These are phyloP conservation scores for Ptycholaimellus sp. DNA, from an alignment of 2,888 invertebrate species.

Conservation along the genomic window DNA sequence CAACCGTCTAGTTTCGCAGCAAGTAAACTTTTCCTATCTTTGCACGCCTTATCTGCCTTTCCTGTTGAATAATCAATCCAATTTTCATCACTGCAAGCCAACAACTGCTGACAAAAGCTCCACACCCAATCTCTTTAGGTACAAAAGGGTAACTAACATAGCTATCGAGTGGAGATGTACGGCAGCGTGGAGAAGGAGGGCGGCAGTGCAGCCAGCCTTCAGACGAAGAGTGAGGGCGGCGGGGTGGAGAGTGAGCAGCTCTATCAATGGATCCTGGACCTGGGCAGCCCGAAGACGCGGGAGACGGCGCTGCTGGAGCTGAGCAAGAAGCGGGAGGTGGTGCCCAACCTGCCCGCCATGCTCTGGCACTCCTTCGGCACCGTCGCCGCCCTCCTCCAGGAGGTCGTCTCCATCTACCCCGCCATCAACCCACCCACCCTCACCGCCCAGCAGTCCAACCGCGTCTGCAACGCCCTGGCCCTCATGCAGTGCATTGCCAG, in stretches of 20 bases:
- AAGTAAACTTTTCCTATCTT: no score
- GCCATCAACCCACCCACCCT: slow-evolving; percentile 90
- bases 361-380: slow-evolving; percentile 97
- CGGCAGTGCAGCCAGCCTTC: no score
- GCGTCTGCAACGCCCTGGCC: slow-evolving; percentile 93
- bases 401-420: slow-evolving; percentile 89
- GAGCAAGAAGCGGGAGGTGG: slow-evolving; percentile 62
- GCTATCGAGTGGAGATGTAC: no score
- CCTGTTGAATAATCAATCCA: no score
- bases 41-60: no score
- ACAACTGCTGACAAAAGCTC: no score
- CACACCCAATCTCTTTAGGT: no score
- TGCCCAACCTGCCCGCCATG: slow-evolving; percentile 89
- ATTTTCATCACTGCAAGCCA: no score
- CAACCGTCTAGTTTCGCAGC: no score
- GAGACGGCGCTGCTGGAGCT: slow-evolving; percentile 88
- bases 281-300: slow-evolving; percentile 72
- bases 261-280: slow-evolving; percentile 67
- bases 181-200: no score
- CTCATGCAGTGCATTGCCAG: slow-evolving; percentile 94
- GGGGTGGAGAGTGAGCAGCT: slow-evolving; percentile 77
- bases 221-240: no score
- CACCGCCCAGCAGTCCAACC: slow-evolving; percentile 84
- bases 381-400: slow-evolving; percentile 64
- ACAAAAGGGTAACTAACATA: no score